Evolutionary conservation across 2,888 invertebrate genomes (phyloP), one percentile per base, ranked within the genome.

Genomic region (Drosophila yooni): DNA sequence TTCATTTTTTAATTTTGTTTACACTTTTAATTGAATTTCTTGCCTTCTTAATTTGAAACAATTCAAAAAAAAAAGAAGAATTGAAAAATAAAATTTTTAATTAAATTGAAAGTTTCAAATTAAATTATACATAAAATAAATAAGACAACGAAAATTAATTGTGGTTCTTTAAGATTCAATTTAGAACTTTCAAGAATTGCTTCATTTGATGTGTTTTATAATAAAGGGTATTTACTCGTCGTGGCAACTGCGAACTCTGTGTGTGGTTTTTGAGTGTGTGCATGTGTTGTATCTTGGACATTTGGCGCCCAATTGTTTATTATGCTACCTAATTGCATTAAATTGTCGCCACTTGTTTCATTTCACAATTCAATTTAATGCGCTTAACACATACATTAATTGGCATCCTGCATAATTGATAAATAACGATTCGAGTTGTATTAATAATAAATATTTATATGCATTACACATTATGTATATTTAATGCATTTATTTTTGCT

Each of bases 271-370:
- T 53, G 33, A 33, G 33, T 53, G 52, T 21, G 21, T 53, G 13
- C n/a, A 4, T 31, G 18, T 11, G 11, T 7, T 27, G 38, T 25
- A 52, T 71, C 71, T 57, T 53, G 65, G 59, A 31, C 64, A 56
- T 48, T 80, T 75, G 88, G 81, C 88, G 83, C 70, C 81, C 74
- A 88, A 88, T 88, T 85, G 86, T 85, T 83, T 85, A 85, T 70
- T 75, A 60, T 63, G 56, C 57, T 33, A 50, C 51, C 70, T 76
- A 85, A 85, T 89, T 80, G 75, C 61, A 74, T 74, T 80, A 50
- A 50, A 85, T 66, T 75, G 70, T 52, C 48, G 63, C 50, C 63
- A 48, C 74, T 72, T 70, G 52, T 64, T 29, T 40, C 43, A 63
- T 63, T 81, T 62, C 48, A 71, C 66, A 72, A 68, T 66, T 66